phyloP scores from a whole-genome alignment of 2,888 invertebrate genomes.

The Cephus pulcher region DNA sequence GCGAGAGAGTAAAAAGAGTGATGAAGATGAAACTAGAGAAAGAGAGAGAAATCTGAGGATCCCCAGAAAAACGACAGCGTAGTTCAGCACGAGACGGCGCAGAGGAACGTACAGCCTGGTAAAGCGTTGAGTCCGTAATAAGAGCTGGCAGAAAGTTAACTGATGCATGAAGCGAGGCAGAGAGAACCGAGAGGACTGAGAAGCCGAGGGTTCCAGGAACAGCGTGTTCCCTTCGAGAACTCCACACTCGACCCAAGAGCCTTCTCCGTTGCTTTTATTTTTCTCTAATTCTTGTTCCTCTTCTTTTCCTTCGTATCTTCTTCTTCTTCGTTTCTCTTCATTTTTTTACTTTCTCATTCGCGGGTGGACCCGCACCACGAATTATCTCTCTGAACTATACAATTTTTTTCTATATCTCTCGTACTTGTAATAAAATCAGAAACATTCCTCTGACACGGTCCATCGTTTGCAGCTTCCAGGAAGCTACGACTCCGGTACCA shows the following conservation, averaged over 20 bases:
- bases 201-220: slow-evolving; percentile 47
- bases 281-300: neutral
- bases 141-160: slow-evolving; percentile 55
- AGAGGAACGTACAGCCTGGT: slow-evolving; percentile 20
- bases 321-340: neutral
- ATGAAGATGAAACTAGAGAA: neutral
- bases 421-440: too few species aligned
- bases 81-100: neutral
- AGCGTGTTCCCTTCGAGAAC: slow-evolving; percentile 41
- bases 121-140: slow-evolving; percentile 49
- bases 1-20: slow-evolving; percentile 14
- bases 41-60: neutral
- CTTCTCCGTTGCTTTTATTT: slow-evolving; percentile 11
- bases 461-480: too few species aligned
- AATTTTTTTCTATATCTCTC: slow-evolving; percentile 11
- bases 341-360: neutral
- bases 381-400: neutral
- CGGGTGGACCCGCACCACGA: neutral
- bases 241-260: slow-evolving; percentile 27
- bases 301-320: neutral
- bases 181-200: slow-evolving; percentile 36
- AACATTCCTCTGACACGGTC: too few species aligned
- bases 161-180: slow-evolving; percentile 50
- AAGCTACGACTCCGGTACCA: too few species aligned
- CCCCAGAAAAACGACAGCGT: neutral